Percentiles rank a stretch among this genome's conserved stretches.
phyloP scores from a whole-genome alignment of 2,888 invertebrate species.

The Agriotes lineatus region DNA sequence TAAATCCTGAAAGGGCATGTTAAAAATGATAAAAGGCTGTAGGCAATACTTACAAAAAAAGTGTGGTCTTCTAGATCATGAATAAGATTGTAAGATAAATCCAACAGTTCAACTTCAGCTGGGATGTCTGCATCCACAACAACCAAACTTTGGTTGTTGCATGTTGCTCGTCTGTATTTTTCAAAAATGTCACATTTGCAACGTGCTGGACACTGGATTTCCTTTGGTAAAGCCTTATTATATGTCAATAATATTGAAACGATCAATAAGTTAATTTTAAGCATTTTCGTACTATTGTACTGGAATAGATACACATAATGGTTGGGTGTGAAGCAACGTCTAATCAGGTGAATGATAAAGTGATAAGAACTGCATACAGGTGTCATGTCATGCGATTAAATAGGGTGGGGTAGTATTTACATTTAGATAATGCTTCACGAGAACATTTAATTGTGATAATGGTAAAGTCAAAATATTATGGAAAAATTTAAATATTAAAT shows the following conservation, averaged over 20 bases:
- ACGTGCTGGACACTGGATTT: conserved; percentile 67
- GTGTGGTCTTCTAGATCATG: conserved; percentile 72
- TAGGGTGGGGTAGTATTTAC: too few species aligned
- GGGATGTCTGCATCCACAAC: conserved; percentile 73
- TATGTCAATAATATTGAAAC: not conserved
- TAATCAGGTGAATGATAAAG: conserved; percentile 5
- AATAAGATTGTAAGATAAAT: conserved; percentile 74
- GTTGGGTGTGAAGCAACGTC: not conserved
- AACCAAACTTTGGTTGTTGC: conserved; percentile 72
- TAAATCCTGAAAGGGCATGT: conserved; percentile 64
- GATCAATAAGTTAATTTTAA: not conserved
- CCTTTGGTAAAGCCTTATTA: not conserved
- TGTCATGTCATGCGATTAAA: too few species aligned
- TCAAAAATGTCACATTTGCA: conserved; percentile 70
- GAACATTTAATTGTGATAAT: not conserved
- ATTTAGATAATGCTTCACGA: not conserved
- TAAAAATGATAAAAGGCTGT: not conserved
- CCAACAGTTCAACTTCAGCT: conserved; percentile 71
- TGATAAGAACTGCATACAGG: conserved; percentile 14
- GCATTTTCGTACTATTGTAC: not conserved
- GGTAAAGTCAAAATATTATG: too few species aligned
- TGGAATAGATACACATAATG: too few species aligned
- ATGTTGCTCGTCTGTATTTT: conserved; percentile 68
- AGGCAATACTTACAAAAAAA: conserved; percentile 69
- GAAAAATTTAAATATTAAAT: not conserved